Evolutionary conservation across 2,113 vertebrate genomes (phyloP).

Genomic region (Scatophagus argus): DNA sequence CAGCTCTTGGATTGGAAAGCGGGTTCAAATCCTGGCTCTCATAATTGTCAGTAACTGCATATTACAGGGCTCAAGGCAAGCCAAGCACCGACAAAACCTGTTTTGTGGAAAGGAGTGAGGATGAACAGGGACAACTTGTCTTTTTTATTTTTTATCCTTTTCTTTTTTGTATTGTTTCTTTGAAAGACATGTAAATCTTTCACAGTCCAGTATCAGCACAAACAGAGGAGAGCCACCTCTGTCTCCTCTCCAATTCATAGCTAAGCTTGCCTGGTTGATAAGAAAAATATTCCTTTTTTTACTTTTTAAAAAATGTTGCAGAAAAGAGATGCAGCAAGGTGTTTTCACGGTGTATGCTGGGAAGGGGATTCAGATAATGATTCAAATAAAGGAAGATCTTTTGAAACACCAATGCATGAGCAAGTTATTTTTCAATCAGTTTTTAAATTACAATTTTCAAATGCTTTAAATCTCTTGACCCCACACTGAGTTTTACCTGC

Average conservation of each 20-base stretch:
- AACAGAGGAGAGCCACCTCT: constrained; percentile 48
- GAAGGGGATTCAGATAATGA: constrained; percentile 40
- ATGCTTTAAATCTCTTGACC: constrained; percentile 25
- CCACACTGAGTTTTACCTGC: neutral
- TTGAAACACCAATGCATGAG: constrained; percentile 36
- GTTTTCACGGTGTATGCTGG: constrained; percentile 57
- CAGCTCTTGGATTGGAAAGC: neutral
- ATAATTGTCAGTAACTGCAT: constrained; percentile 8
- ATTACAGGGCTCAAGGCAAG: constrained; percentile 35
- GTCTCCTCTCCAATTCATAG: constrained; percentile 36
- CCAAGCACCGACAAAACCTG: constrained; percentile 5
- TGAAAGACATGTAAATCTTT: constrained; percentile 45
- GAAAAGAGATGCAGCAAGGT: constrained; percentile 21
- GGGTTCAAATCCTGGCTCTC: neutral
- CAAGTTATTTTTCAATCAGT: neutral
- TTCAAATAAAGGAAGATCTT: constrained; percentile 66
- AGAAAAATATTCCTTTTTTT: constrained; percentile 53
- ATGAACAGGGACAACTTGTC: constrained; percentile 17
- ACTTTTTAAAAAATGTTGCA: constrained; percentile 59
- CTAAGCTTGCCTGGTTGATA: constrained; percentile 52
- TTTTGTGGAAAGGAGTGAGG: constrained; percentile 1
- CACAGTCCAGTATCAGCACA: constrained; percentile 70
- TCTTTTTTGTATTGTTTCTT: constrained; percentile 1
- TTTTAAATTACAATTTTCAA: constrained; percentile 5
- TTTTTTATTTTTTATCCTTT: neutral